These are phyloP conservation scores for Cheilinus undulatus DNA, from an alignment of 2,113 vertebrate genomes.

Conservation along the genomic window DNA sequence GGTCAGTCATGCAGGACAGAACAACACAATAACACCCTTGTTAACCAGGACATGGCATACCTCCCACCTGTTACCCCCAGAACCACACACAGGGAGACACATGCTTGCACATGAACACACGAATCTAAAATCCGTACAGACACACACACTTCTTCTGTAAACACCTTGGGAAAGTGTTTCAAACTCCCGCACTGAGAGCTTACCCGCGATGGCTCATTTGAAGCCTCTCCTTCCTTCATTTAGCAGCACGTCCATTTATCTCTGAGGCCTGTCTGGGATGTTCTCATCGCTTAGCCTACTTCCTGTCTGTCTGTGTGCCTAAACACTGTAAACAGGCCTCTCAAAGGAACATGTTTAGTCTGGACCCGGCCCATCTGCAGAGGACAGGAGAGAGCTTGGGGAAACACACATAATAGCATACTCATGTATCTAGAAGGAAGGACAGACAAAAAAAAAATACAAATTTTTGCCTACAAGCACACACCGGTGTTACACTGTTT, in stretches of 20 bases:
- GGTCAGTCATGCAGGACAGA: conserved; percentile 82
- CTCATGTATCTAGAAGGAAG: conserved; percentile 22
- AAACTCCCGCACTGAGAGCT: conserved; percentile 36
- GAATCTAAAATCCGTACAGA: conserved; percentile 19
- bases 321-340: conserved; percentile 64
- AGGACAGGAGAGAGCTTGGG: conserved; percentile 15
- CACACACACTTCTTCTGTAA: conserved; percentile 26
- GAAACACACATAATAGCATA: conserved; percentile 30
- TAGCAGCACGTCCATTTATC: conserved; percentile 74
- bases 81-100: conserved; percentile 75
- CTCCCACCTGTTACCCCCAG: conserved; percentile 79
- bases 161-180: conserved; percentile 60
- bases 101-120: conserved; percentile 66
- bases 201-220: conserved; percentile 74
- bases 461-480: neutral
- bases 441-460: conserved; percentile 18
- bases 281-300: conserved; percentile 65
- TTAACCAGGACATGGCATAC: conserved; percentile 78
- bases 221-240: conserved; percentile 73
- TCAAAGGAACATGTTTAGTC: conserved; percentile 68
- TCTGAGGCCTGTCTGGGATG: conserved; percentile 60
- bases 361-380: conserved; percentile 44
- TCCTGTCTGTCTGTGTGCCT: conserved; percentile 68
- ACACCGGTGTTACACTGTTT: conserved; percentile 11
- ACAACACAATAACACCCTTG: conserved; percentile 81